Conservation (phyloP, 2,888 invertebrate species). For the Hoplodrina blanda region DNA sequence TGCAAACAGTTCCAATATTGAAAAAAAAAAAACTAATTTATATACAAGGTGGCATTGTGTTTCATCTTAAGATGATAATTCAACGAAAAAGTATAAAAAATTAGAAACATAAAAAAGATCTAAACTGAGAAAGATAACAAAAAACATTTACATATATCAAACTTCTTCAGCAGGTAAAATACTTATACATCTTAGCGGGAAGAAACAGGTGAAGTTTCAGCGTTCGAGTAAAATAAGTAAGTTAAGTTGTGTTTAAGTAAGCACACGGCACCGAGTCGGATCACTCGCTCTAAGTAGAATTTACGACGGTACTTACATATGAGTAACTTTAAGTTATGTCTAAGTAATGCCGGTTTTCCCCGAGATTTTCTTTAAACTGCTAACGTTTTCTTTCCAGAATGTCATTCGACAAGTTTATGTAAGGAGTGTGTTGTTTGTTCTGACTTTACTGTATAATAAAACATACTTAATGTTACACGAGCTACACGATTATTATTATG, state of each 20-base stretch:
- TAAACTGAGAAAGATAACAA: constrained; percentile 22
- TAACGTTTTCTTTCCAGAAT: neutral
- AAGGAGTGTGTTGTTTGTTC: neutral
- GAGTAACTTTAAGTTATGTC: constrained; percentile 35
- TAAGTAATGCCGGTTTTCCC: neutral
- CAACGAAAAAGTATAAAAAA: too few species aligned
- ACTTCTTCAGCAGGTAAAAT: constrained; percentile 43
- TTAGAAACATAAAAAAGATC: too few species aligned
- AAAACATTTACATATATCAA: constrained; percentile 30
- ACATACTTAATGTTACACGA: neutral
- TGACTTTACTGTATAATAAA: neutral
- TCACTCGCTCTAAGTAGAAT: constrained; percentile 57
- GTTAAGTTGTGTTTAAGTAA: constrained; percentile 64
- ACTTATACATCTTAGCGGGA: constrained; percentile 40
- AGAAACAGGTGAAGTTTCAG: constrained; percentile 60
- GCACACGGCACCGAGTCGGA: constrained; percentile 55
- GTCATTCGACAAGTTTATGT: neutral
- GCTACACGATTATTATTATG: neutral
- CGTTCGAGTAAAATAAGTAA: constrained; percentile 65
- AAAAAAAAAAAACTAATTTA: too few species aligned
- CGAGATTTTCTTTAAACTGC: neutral
- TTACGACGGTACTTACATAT: constrained; percentile 50
- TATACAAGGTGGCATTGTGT: too few species aligned
- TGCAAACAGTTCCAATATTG: too few species aligned
- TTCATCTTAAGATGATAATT: too few species aligned